These are phyloP conservation scores for Scomber scombrus DNA, from an alignment of 2,113 vertebrate species.

Conservation along the genomic window DNA sequence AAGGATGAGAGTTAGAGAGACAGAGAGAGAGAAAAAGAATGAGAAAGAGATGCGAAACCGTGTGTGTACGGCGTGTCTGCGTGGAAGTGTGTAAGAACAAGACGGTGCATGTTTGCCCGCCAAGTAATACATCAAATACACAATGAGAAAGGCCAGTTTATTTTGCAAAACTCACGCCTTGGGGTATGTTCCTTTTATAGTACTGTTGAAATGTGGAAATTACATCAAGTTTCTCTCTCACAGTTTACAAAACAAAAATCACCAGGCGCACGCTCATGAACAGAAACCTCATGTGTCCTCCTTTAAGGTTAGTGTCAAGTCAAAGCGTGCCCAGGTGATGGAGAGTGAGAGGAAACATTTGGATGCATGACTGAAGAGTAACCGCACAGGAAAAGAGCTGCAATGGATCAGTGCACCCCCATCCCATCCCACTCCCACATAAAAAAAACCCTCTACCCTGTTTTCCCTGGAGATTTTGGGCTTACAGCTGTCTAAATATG, in stretches of 20 bases:
- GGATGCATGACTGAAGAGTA: conserved; percentile 41
- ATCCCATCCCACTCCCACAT: conserved; percentile 51
- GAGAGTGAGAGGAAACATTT: conserved; percentile 57
- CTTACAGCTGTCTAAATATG: conserved; percentile 76
- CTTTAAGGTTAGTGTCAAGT: conserved; percentile 22
- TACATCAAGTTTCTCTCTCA: conserved; percentile 48
- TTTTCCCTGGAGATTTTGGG: conserved; percentile 59
- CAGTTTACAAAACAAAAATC: conserved; percentile 64
- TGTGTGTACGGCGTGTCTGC: not conserved
- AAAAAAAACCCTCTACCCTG: conserved; percentile 46
- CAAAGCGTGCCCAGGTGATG: conserved; percentile 56
- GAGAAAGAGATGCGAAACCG: conserved; percentile 10
- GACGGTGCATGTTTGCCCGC: conserved; percentile 5
- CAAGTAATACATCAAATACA: conserved; percentile 52
- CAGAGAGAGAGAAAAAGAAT: conserved; percentile 1
- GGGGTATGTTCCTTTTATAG: conserved; percentile 27
- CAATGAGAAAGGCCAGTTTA: conserved; percentile 47
- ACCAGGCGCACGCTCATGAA: conserved; percentile 11
- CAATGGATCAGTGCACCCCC: conserved; percentile 54
- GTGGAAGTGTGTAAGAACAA: not conserved
- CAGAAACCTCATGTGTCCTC: conserved; percentile 33
- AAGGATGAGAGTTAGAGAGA: not conserved
- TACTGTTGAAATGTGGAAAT: conserved; percentile 40
- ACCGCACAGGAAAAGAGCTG: conserved; percentile 63
- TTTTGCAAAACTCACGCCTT: conserved; percentile 36